Evolutionary conservation across 2,888 invertebrate species (phyloP).

Genomic region (Drosophila paranaensis): DNA sequence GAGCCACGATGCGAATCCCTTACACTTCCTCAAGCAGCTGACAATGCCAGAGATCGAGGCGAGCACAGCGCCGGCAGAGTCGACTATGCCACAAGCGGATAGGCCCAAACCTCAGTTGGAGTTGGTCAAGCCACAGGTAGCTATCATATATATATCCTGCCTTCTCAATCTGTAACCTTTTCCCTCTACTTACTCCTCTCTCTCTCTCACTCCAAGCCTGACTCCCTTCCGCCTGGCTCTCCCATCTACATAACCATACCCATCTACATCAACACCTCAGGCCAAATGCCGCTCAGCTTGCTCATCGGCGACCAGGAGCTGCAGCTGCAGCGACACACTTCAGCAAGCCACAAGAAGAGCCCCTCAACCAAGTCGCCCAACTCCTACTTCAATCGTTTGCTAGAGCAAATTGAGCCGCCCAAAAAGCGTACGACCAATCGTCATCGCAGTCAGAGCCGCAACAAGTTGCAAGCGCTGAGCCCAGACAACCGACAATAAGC

Average conservation of each 20-base stretch:
- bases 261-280: conserved; percentile 73
- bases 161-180: too few relatives aligned
- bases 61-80: background rate
- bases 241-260: conserved; percentile 78
- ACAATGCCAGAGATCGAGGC: background rate
- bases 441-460: conserved; percentile 65
- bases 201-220: background rate
- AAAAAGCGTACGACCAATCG: conserved; percentile 65
- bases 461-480: conserved; percentile 47
- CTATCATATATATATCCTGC: background rate
- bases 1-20: conserved; percentile 68
- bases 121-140: conserved; percentile 38
- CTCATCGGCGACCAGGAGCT: conserved; percentile 64
- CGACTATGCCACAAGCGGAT: background rate
- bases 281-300: conserved; percentile 62
- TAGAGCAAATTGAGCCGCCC: conserved; percentile 47
- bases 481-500: too few relatives aligned
- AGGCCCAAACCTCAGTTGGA: background rate
- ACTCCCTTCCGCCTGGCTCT: conserved; percentile 5
- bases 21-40: conserved; percentile 66
- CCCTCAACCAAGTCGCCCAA: conserved; percentile 58
- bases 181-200: background rate
- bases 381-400: conserved; percentile 65
- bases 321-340: conserved; percentile 31
- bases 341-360: background rate